Evolutionary conservation across 2,888 invertebrate species (phyloP).

Genomic region (Meteorus colon): DNA sequence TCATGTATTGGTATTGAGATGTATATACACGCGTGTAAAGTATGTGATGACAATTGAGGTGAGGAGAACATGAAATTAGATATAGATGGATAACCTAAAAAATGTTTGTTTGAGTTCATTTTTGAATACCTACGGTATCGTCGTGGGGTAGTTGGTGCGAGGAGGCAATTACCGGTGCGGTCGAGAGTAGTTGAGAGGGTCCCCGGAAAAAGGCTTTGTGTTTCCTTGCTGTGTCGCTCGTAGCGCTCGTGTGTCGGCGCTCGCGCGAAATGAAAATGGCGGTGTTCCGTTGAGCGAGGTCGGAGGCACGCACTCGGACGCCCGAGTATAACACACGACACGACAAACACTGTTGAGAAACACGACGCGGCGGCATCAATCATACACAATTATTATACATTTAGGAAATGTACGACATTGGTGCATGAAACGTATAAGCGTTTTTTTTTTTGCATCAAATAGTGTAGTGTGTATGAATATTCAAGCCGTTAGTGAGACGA

Average conservation of each 20-base stretch:
- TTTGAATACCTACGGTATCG: constrained; percentile 26
- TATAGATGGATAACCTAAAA: background rate
- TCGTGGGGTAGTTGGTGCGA: constrained; percentile 28
- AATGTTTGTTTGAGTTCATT: background rate
- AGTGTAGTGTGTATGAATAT: constrained; percentile 34
- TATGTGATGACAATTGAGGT: background rate
- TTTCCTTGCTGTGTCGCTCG: constrained; percentile 3
- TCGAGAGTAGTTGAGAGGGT: background rate
- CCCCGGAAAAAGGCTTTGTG: constrained; percentile 21
- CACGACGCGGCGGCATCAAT: constrained; percentile 30
- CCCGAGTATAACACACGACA: constrained; percentile 24
- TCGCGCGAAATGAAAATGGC: constrained; percentile 69
- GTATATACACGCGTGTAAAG: too few species aligned
- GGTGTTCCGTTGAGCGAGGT: constrained; percentile 65
- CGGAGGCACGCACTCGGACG: constrained; percentile 57
- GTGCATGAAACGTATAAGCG: constrained; percentile 54
- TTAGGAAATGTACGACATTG: constrained; percentile 52
- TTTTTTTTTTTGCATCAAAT: constrained; percentile 7
- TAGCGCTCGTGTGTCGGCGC: constrained; percentile 50
- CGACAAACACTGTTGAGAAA: background rate
- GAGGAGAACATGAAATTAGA: background rate
- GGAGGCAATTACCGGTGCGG: constrained; percentile 32
- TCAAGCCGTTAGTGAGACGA: background rate
- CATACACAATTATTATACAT: constrained; percentile 7
- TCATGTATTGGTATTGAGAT: too few species aligned